Evolutionary conservation across 2,797 vertebrate genomes (phyloP), one percentile per base, ranked within the genome.

Genomic region (Philypnodon macrostomus): DNA sequence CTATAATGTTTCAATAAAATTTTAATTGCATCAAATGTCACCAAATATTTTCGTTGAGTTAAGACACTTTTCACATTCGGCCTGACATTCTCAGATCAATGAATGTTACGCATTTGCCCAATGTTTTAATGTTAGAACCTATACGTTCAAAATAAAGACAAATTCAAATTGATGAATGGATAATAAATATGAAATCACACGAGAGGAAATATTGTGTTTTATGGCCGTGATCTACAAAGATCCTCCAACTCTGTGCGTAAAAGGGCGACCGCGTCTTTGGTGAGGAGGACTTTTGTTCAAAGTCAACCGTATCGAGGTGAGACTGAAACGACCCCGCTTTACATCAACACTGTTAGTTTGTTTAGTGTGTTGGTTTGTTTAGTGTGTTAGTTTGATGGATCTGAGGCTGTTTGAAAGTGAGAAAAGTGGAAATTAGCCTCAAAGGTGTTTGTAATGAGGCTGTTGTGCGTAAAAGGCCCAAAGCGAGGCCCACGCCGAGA

Each of bases 381-480:
- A n/a, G n/a, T 1, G 40, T 30, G 40, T 30, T 14, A 29, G 13
- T 27, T 8, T 30, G 4, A 30, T n/a, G 26, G 16, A 4, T 2
- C 16, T 12, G 16, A 17, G 18, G n/a, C 4, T 33, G 6, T 33
- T 14, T 33, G 6, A 33, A 33, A 5, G 27, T 30, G 15, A 18
- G 41, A 44, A 30, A 44, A n/a, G 41, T 30, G 41, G 41, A 44
- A 44, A 44, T 30, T 15, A 44, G 6, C 41, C 5, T 44, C 41
- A 7, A 11, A 16, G 15, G 6, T 17, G 26, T 30, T 29, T 16
- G 3, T 7, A 15, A 1, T 14, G 2, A 14, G 2, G 16, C 16
- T 17, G 24, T 16, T 29, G 40, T 9, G 24, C 40, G 23, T 27
- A 16, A 29, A 33, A 29, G 41, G 41, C 41, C 41, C n/a, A 12